Evolutionary conservation across 2,888 invertebrate species (phyloP).

Genomic region (Calameuta filiformis): DNA sequence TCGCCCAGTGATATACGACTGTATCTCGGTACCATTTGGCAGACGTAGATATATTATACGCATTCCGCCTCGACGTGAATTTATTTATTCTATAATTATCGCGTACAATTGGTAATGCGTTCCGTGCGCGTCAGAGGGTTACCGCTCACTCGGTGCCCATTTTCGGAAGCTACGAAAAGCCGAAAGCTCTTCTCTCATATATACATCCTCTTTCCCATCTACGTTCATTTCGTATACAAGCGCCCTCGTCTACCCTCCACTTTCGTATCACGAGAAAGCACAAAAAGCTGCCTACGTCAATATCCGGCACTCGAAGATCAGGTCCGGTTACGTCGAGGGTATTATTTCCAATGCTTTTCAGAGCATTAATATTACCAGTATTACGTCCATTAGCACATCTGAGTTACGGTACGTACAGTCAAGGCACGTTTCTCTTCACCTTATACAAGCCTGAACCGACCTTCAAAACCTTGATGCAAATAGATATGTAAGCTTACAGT

Average conservation of each 20-base stretch:
- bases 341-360: conserved; percentile 14
- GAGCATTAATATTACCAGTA: conserved; percentile 17
- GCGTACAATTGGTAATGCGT: conserved; percentile 60
- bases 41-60: conserved; percentile 65
- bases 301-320: conserved; percentile 5
- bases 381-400: conserved; percentile 17
- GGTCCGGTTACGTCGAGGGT: neutral
- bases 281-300: neutral
- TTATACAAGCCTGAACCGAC: neutral
- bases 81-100: conserved; percentile 67
- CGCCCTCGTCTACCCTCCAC: neutral
- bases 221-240: neutral
- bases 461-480: neutral
- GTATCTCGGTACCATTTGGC: conserved; percentile 66
- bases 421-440: neutral
- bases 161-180: neutral
- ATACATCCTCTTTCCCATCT: conserved; percentile 8
- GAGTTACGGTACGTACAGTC: neutral
- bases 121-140: conserved; percentile 3
- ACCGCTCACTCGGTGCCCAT: conserved; percentile 9
- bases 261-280: neutral
- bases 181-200: neutral
- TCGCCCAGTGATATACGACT: conserved; percentile 64
- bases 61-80: conserved; percentile 63
- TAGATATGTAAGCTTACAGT: neutral